Conservation (phyloP, 2,888 invertebrate species). For the Apodemia duryi region DNA sequence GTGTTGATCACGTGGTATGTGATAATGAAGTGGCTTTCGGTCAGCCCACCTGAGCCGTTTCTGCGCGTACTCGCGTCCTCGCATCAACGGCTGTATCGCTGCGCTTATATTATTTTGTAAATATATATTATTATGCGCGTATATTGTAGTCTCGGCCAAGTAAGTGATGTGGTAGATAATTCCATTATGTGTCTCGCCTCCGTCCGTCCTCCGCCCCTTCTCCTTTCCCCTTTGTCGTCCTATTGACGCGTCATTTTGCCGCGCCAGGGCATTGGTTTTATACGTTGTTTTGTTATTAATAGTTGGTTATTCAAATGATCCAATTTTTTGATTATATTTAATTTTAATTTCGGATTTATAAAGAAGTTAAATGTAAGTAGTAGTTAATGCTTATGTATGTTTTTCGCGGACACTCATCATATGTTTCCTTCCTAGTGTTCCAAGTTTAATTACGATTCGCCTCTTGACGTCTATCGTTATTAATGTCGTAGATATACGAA, state of each 20-base stretch:
- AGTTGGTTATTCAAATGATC: conserved; percentile 56
- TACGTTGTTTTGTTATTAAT: conserved; percentile 58
- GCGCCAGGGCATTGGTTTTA: conserved; percentile 61
- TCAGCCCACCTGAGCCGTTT: conserved; percentile 56
- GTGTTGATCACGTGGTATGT: conserved; percentile 49
- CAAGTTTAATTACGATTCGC: conserved; percentile 25
- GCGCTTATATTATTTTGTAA: conserved; percentile 38
- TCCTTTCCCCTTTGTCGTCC: conserved; percentile 51
- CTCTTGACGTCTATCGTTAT: conserved; percentile 29
- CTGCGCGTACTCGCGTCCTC: conserved; percentile 39
- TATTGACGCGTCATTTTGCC: conserved; percentile 65
- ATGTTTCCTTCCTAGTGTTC: conserved; percentile 16
- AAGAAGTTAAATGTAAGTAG: conserved; percentile 11
- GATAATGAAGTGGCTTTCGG: conserved; percentile 49
- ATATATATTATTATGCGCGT: conserved; percentile 44
- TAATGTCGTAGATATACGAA: conserved; percentile 34
- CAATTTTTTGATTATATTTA: conserved; percentile 39
- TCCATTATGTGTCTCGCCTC: conserved; percentile 73
- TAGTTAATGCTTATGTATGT: conserved; percentile 8
- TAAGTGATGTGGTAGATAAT: conserved; percentile 67
- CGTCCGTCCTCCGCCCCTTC: conserved; percentile 54
- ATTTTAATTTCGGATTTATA: not conserved
- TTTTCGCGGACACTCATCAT: conserved; percentile 13
- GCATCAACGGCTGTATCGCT: conserved; percentile 41
- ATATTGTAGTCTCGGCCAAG: conserved; percentile 57